Conservation (phyloP, 2,113 vertebrate genomes). For the Suricata suricatta region DNA sequence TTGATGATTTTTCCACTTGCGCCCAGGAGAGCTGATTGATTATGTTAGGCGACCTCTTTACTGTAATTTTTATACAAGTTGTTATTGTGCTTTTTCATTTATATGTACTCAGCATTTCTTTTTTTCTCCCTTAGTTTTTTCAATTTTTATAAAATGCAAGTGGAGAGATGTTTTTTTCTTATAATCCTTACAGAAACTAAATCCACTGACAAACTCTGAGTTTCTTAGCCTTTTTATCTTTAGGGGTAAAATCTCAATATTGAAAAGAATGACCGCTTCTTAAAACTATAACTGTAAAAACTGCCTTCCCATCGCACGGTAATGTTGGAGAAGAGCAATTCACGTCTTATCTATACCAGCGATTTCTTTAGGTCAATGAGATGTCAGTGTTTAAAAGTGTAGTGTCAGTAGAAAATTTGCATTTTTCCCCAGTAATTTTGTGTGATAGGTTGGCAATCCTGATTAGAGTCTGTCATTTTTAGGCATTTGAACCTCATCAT, state of each 20-base stretch:
- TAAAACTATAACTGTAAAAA: neutral
- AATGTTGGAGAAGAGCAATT: neutral
- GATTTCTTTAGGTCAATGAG: constrained; percentile 36
- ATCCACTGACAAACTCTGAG: neutral
- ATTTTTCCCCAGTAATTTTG: constrained; percentile 57
- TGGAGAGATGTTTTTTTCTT: neutral
- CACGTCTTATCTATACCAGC: constrained; percentile 16
- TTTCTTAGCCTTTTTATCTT: constrained; percentile 12
- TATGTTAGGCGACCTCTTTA: constrained; percentile 47
- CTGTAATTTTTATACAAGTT: constrained; percentile 46
- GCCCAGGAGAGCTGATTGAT: neutral
- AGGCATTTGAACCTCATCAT: constrained; percentile 45
- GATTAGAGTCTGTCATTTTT: constrained; percentile 32
- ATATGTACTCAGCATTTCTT: neutral
- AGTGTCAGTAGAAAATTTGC: constrained; percentile 33
- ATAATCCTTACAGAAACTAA: constrained; percentile 32
- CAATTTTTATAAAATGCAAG: constrained; percentile 63
- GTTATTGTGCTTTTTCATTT: constrained; percentile 33
- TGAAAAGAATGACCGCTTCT: neutral
- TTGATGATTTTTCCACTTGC: constrained; percentile 45
- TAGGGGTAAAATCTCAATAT: neutral
- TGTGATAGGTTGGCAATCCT: constrained; percentile 44
- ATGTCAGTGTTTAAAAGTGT: neutral
- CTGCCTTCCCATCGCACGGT: neutral
- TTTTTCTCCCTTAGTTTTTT: neutral